These are phyloP conservation scores for Girardinichthys multiradiatus DNA, from an alignment of 2,113 vertebrate species.

Conservation along the genomic window DNA sequence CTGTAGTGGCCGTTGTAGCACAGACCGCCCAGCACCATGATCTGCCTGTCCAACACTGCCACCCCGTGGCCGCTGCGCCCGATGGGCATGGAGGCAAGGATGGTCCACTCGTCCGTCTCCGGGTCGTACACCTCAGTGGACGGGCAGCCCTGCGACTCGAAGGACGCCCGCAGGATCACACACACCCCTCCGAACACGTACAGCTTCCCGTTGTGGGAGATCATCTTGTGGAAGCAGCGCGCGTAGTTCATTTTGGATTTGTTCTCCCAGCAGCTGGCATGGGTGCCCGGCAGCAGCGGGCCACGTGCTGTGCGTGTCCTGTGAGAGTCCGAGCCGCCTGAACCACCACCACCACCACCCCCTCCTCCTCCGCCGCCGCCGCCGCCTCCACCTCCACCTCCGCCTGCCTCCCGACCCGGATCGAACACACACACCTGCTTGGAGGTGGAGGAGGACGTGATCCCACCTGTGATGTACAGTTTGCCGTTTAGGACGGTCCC, in stretches of 20 bases:
- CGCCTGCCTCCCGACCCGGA: conserved; percentile 89
- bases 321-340: conserved; percentile 76
- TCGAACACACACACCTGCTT: conserved; percentile 99
- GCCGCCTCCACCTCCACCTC: conserved; percentile 19
- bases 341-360: conserved; percentile 24
- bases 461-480: conserved; percentile 96
- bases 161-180: conserved; percentile 96
- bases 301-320: conserved; percentile 86
- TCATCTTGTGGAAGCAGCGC: conserved; percentile 99
- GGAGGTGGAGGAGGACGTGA: conserved; percentile 98
- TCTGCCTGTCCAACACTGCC: conserved; percentile 95
- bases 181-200: conserved; percentile 98
- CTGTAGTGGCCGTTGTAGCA: conserved; percentile 99
- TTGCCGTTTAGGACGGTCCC: conserved; percentile 95
- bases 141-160: conserved; percentile 98
- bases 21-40: conserved; percentile 98
- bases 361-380: conserved; percentile 22
- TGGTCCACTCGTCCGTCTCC: conserved; percentile 96
- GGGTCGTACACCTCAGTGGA: conserved; percentile 98
- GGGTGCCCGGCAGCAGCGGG: conserved; percentile 73
- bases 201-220: conserved; percentile 97
- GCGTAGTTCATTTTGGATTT: conserved; percentile 99
- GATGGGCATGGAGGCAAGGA: conserved; percentile 98
- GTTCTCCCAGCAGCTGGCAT: conserved; percentile 98
- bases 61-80: conserved; percentile 98